Evolutionary conservation across 2,888 invertebrate species (phyloP).

Genomic region (Acholoe squamosa): DNA sequence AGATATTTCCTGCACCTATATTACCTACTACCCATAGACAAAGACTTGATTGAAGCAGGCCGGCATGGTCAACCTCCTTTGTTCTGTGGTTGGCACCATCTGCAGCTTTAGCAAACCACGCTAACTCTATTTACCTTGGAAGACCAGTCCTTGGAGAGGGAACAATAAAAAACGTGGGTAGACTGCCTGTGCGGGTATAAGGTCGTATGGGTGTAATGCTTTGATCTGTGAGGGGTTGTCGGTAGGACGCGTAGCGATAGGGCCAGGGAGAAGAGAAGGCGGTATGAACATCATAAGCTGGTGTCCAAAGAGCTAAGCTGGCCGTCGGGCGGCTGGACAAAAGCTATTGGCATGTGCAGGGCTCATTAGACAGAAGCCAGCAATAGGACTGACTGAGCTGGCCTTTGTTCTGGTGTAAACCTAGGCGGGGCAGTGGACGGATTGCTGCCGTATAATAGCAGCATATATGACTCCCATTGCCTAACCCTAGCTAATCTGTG

Average conservation of each 20-base stretch:
- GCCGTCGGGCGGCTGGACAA: neutral
- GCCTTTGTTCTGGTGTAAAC: slow-evolving; percentile 31
- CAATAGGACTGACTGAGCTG: neutral
- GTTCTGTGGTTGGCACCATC: neutral
- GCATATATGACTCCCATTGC: neutral
- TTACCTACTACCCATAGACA: neutral
- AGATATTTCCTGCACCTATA: neutral
- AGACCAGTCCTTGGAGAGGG: neutral
- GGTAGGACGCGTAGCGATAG: neutral
- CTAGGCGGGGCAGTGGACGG: neutral
- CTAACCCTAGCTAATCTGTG: neutral
- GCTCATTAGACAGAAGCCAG: slow-evolving; percentile 24
- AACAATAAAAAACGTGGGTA: slow-evolving; percentile 1
- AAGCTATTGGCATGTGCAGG: slow-evolving; percentile 22
- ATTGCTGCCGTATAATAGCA: neutral
- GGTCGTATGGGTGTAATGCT: neutral
- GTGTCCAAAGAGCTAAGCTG: neutral
- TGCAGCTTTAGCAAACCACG: neutral
- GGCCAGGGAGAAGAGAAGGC: neutral
- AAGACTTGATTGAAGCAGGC: neutral
- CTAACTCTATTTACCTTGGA: neutral
- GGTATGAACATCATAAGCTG: slow-evolving; percentile 15
- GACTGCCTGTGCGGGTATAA: neutral
- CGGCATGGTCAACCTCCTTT: neutral
- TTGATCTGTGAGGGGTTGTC: slow-evolving; percentile 3